Evolutionary conservation across 2,888 invertebrate species (phyloP), one percentile per base, ranked within the genome.

Genomic region (Colostygia pectinataria): DNA sequence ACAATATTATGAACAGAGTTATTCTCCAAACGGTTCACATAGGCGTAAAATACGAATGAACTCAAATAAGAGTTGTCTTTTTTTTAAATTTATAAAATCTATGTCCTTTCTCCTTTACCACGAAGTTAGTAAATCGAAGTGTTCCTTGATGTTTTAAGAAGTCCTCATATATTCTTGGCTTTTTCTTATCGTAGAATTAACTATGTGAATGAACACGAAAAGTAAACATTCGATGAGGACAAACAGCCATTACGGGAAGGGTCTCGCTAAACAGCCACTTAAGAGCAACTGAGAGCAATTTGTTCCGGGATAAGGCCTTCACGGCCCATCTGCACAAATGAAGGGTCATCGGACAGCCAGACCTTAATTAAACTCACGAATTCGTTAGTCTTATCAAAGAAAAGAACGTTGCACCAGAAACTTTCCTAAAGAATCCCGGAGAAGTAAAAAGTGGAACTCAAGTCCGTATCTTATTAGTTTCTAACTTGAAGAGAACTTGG

Each of bases 291-390:
- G 66, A 65, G 72, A 74, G 76, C 73, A 80, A 83, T 86, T 86
- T 79, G 78, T 78, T 81, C 76, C 69, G 80, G 76, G 85, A 85
- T 83, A 82, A 78, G 80, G 80, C 75, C 79, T 73, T 69, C 71
- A 71, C 68, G 75, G 65, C 78, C 79, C 81, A 84, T 86, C 79
- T 77, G 78, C 71, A 76, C 80, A 84, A 86, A 87, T 82, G 85
- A 83, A 81, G 81, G 85, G 81, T 80, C 83, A 82, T 66, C 66
- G 64, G 75, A 81, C 74, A 78, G 69, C 58, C 63, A 68, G 71
- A 63, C 78, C 79, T 87, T 87, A 88, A 88, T 88, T 87, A 88
- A 87, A 80, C 73, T 74, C 67, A 70, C 75, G 69, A 83, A 83
- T 80, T 81, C 68, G 77, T n/a, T 80, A 73, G 80, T 72, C 71